Percentiles rank a stretch among this genome's conserved stretches.
These are phyloP conservation scores for Phyto melanocephala DNA, from an alignment of 2,888 invertebrate genomes.

Conservation along the genomic window DNA sequence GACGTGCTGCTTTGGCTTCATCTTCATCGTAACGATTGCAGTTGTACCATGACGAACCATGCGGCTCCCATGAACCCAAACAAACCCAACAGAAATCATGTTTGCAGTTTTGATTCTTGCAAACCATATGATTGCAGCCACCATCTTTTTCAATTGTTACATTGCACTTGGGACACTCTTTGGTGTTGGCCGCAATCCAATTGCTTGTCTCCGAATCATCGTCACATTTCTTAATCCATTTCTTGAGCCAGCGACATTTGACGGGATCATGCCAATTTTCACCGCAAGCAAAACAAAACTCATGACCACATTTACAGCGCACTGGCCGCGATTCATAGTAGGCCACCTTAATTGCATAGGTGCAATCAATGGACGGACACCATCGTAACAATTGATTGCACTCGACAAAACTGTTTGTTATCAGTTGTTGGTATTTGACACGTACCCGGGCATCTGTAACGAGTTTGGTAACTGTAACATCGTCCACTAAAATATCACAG, in stretches of 20 bases:
- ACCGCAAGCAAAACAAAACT: slow-evolving; percentile 97
- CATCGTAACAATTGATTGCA: slow-evolving; percentile 97
- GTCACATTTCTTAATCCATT: slow-evolving; percentile 99
- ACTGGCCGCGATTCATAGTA: slow-evolving; percentile 95
- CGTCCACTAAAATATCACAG: slow-evolving; percentile 98
- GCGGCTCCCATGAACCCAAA: slow-evolving; percentile 98
- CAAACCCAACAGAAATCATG: slow-evolving; percentile 99
- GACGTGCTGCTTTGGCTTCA: slow-evolving; percentile 96
- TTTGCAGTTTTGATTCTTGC: slow-evolving; percentile 98
- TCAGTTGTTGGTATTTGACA: slow-evolving; percentile 97
- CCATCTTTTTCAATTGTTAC: slow-evolving; percentile 98
- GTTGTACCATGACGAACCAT: slow-evolving; percentile 98
- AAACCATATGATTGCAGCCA: slow-evolving; percentile 99
- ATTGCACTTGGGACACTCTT: slow-evolving; percentile 99
- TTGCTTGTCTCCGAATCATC: slow-evolving; percentile 99
- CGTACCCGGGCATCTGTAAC: slow-evolving; percentile 92
- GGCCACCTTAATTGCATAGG: slow-evolving; percentile 94
- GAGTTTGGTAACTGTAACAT: slow-evolving; percentile 96
- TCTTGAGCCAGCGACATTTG: slow-evolving; percentile 92
- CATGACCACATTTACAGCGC: slow-evolving; percentile 94
- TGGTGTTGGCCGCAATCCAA: slow-evolving; percentile 99
- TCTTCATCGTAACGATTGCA: slow-evolving; percentile 98
- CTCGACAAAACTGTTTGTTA: slow-evolving; percentile 99
- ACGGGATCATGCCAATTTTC: slow-evolving; percentile 99
- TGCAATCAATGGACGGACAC: slow-evolving; percentile 99